phyloP scores from a whole-genome alignment of 1,140 invertebrate species.

The Drosophila nigromelanica region DNA sequence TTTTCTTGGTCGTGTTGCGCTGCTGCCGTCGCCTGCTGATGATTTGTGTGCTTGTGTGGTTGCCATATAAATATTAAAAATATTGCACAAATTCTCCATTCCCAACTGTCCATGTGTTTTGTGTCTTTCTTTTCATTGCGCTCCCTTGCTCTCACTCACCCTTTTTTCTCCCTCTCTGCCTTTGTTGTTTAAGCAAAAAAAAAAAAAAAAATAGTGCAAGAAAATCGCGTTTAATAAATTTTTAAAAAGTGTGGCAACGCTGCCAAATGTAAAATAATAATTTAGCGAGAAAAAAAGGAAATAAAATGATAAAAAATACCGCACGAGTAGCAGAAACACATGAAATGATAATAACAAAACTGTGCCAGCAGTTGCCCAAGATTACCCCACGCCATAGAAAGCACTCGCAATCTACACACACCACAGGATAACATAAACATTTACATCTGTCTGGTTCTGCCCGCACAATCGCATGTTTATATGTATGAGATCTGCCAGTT shows the following conservation, averaged over 20 bases:
- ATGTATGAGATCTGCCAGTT: constrained; percentile 39
- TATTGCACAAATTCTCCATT: constrained; percentile 74
- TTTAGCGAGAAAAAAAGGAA: constrained; percentile 38
- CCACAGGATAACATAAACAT: constrained; percentile 72
- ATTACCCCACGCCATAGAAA: constrained; percentile 25
- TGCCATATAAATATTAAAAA: constrained; percentile 81
- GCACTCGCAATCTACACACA: not conserved
- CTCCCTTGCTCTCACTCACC: not conserved
- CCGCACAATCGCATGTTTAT: constrained; percentile 48
- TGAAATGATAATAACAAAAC: constrained; percentile 74
- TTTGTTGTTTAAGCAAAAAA: constrained; percentile 46
- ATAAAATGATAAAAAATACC: not conserved
- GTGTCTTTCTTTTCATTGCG: constrained; percentile 18
- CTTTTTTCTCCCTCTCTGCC: not conserved
- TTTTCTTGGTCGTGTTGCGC: constrained; percentile 55
- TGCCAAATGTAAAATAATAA: constrained; percentile 71
- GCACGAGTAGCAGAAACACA: constrained; percentile 26
- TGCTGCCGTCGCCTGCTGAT: constrained; percentile 67
- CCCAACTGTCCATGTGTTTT: constrained; percentile 39
- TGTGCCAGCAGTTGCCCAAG: constrained; percentile 45
- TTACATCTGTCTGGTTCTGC: constrained; percentile 69
- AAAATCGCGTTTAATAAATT: constrained; percentile 77
- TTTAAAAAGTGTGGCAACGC: constrained; percentile 75
- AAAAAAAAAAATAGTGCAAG: constrained; percentile 37
- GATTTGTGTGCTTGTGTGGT: constrained; percentile 77